Evolutionary conservation across 2,797 vertebrate genomes (phyloP), one percentile per base, ranked within the genome.

Genomic region (Orestias chungarensis): DNA sequence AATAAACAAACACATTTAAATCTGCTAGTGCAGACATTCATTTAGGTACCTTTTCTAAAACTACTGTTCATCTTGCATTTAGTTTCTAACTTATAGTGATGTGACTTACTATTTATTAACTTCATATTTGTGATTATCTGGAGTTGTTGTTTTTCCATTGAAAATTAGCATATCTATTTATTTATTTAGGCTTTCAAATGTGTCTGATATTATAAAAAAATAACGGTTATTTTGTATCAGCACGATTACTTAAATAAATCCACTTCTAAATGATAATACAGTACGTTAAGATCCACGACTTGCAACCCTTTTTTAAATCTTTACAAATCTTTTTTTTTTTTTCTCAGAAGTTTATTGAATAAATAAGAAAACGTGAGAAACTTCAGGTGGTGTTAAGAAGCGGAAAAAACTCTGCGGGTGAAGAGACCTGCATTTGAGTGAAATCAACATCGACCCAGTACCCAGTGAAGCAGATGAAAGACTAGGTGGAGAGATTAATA

Each of bases 391-490:
- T 59, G 43, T 38, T 61, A 23, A 61, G 38, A 33, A 10, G 18
- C 46, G 68, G 44, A 17, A 64, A 50, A 59, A 59, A 7, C 15
- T 18, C 50, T 42, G 33, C 33, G 49, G 17, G 54, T 67, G 27
- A 11, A 29, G 31, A n/a, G 65, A 68, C 55, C 25, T 70, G 59
- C 6, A 8, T 17, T 31, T 17, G n/a, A 65, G 57, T 47, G 11
- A 70, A 70, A 66, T 65, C 33, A 49, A 46, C 40, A 57, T 65
- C 5, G 31, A 70, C 55, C 54, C 29, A 46, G 15, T 50, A 31
- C 12, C n/a, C 47, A 70, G n/a, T 46, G 73, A 55, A 55, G 66
- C 38, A 25, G 17, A 68, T 27, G 14, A 43, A 27, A 68, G 49
- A 64, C 57, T 33, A 20, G n/a, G 29, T 31, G 66, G 35, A 27